Conservation (phyloP, 2,797 vertebrate genomes). For the Mus spretus region DNA sequence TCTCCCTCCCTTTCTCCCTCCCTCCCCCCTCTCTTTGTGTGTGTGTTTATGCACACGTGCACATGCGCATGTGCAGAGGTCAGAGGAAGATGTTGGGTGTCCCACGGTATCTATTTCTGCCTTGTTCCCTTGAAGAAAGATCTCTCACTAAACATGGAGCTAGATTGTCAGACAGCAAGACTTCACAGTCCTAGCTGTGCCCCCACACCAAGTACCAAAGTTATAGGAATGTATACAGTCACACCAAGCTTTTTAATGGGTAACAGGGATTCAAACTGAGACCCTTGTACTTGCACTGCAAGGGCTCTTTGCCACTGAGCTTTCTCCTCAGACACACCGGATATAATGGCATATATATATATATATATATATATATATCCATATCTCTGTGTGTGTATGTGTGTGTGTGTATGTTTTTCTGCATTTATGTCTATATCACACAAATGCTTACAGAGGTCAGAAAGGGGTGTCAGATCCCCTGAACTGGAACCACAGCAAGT, state of each 20-base stretch:
- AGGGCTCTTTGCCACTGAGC: background rate
- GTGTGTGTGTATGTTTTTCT: no score
- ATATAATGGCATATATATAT: background rate
- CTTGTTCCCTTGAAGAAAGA: background rate
- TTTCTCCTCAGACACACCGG: background rate
- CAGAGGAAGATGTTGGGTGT: background rate
- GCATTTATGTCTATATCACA: background rate
- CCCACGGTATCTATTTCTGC: background rate
- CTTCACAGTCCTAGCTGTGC: background rate
- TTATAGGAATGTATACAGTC: background rate
- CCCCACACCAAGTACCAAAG: background rate
- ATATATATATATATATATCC: no score
- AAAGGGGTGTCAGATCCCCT: background rate
- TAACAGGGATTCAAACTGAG: background rate
- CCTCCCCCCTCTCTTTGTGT: fast-evolving
- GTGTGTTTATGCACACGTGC: background rate
- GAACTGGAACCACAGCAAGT: background rate
- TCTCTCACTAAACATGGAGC: background rate
- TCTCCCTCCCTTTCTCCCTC: background rate
- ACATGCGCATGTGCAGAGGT: background rate
- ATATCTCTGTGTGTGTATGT: no score
- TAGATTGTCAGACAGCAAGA: background rate
- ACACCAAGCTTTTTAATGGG: background rate
- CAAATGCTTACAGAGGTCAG: background rate
- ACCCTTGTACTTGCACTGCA: background rate